These are phyloP conservation scores for Heloderma charlesbogerti DNA, from an alignment of 2,113 vertebrate species.

Conservation along the genomic window DNA sequence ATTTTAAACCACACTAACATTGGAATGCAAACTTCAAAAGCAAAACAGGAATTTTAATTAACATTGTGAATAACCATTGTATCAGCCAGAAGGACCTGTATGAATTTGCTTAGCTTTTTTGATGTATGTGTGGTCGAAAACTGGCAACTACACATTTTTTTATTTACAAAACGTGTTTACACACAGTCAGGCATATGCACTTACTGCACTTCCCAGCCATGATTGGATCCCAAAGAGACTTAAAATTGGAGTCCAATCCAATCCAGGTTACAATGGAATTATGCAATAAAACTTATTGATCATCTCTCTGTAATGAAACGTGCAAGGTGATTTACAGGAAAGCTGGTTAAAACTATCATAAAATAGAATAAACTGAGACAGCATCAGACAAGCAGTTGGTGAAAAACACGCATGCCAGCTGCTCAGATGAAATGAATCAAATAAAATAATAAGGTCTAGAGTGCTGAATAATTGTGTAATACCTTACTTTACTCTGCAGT, in stretches of 20 bases:
- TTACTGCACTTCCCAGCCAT: neutral
- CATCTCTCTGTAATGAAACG: neutral
- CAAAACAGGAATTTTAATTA: neutral
- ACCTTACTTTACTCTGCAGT: constrained; percentile 80
- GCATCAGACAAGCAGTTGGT: neutral
- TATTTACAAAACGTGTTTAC: neutral
- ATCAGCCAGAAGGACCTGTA: neutral
- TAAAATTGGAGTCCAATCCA: neutral
- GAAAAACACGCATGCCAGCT: neutral
- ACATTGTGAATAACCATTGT: neutral
- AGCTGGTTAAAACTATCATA: neutral
- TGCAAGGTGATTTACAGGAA: neutral
- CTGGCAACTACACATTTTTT: neutral
- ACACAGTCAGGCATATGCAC: neutral
- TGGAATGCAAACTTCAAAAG: neutral
- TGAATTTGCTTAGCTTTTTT: neutral
- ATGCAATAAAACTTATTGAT: neutral
- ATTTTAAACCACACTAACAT: neutral
- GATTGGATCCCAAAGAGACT: neutral
- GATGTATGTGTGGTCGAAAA: neutral
- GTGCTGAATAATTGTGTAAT: constrained; percentile 24
- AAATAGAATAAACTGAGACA: neutral
- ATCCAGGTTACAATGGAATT: neutral
- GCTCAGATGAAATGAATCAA: neutral
- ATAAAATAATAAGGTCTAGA: neutral